phyloP scores from a whole-genome alignment of 2,888 invertebrate genomes.

The Dasypolia templi region DNA sequence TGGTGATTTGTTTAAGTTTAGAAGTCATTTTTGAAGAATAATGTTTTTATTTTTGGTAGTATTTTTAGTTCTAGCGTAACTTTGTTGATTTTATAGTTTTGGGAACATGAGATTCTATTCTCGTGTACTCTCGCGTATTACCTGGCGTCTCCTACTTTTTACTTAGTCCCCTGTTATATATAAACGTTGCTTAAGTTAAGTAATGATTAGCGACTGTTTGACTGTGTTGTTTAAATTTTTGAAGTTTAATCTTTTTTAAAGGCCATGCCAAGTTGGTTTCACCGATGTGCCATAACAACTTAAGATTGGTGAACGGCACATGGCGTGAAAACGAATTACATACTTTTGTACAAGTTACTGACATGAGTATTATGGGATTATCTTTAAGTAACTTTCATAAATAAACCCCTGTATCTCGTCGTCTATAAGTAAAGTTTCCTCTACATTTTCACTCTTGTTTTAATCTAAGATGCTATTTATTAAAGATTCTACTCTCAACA shows the following conservation, averaged over 20 bases:
- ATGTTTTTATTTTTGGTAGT: constrained; percentile 9
- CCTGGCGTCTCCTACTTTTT: background rate
- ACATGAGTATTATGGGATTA: no score
- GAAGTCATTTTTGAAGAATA: constrained; percentile 10
- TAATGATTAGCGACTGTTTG: background rate
- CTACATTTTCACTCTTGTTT: background rate
- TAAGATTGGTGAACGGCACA: background rate
- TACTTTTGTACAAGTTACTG: background rate
- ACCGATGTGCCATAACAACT: background rate
- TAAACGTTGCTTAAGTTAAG: background rate
- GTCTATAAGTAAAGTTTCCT: background rate
- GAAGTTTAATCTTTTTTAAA: background rate
- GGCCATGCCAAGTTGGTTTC: no score
- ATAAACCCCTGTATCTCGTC: no score
- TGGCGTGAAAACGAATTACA: background rate
- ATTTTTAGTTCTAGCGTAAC: background rate
- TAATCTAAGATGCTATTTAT: background rate
- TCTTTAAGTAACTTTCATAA: background rate
- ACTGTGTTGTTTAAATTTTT: background rate
- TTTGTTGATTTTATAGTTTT: constrained; percentile 11
- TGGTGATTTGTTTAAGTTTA: constrained; percentile 23
- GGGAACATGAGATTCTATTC: background rate
- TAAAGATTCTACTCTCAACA: background rate
- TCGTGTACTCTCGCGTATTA: background rate
- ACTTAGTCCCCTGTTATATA: background rate